Base-by-base conservation (phyloP, 2,797 vertebrate species). In the Eulemur coronatus region DNA sequence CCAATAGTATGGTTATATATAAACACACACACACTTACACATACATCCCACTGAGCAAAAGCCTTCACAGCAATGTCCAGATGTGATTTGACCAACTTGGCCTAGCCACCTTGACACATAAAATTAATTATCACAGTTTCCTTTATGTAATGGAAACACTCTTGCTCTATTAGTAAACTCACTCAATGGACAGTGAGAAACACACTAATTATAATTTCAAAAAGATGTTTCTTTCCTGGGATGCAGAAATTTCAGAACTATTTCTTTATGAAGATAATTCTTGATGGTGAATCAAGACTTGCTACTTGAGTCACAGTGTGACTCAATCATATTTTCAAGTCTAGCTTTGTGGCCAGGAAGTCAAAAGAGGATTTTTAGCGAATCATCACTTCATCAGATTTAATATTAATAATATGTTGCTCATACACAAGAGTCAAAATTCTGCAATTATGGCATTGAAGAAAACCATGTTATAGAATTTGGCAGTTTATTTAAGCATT, bases 371-470 rank as follows among this genome's bases (percentile, higher is more conserved):
- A 38, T 75, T 86, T 57, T 57, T 76, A 59, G 9, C 17, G 7
- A 80, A 43, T 84, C 20, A 46, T 48, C 2, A 22, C 13, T 79
- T 78, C 28, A 48, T 61, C 8, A 26, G 15, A 85, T 50, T 84
- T 94, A 89, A 78, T 86, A 78, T 80, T 94, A 90, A 73, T 86
- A 78, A 92, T 84, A 84, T 55, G 12, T 8, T 75, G 5, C 30
- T 61, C 13, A 63, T 43, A 33, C 0, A 35, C 13, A 82, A 22
- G 8, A 67, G 7, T 52, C n/a, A 84, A 79, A 81, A 91, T 91
- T 20, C 4, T 90, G 14, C 2, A 46, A 59, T n/a, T n/a, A 65
- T 33, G 72, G 5, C 22, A 67, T 10, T 59, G 11, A 86, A 57
- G 3, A 89, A 89, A 95, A 65, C 0, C 30, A 55, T 11, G n/a